Conservation (phyloP, 2,888 invertebrate genomes). For the Caenorhabditis sp. region DNA sequence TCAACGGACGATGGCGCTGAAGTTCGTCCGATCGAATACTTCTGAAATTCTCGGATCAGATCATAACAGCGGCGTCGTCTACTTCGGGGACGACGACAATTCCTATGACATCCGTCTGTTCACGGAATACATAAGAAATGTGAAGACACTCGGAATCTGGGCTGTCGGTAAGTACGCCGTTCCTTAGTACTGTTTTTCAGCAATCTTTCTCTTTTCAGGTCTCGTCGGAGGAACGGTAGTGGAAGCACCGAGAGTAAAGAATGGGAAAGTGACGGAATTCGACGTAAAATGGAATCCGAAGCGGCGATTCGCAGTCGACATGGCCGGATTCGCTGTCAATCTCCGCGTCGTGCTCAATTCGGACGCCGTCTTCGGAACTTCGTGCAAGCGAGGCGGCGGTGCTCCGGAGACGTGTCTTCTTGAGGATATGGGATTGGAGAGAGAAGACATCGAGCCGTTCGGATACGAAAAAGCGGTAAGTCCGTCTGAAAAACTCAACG, state of each 20-base stretch:
- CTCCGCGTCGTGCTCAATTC: slow-evolving; percentile 59
- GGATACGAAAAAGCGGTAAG: slow-evolving; percentile 58
- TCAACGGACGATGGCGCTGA: slow-evolving; percentile 68
- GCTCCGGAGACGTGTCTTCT: slow-evolving; percentile 73
- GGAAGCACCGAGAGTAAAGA: slow-evolving; percentile 65
- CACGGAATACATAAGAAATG: slow-evolving; percentile 61
- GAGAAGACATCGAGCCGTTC: slow-evolving; percentile 70
- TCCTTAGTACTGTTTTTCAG: neutral
- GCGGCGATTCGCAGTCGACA: slow-evolving; percentile 70
- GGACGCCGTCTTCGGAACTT: slow-evolving; percentile 58
- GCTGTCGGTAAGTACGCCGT: slow-evolving; percentile 57
- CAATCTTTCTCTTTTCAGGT: slow-evolving; percentile 32
- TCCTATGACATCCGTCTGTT: slow-evolving; percentile 62
- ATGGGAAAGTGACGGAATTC: slow-evolving; percentile 67
- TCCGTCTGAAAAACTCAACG: no score
- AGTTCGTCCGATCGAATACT: slow-evolving; percentile 59
- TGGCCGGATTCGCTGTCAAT: slow-evolving; percentile 73
- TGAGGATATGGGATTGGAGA: slow-evolving; percentile 63
- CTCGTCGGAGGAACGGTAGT: slow-evolving; percentile 69
- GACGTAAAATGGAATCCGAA: slow-evolving; percentile 67
- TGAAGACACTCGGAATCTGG: slow-evolving; percentile 63
- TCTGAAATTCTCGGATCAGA: slow-evolving; percentile 35
- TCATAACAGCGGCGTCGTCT: slow-evolving; percentile 57
- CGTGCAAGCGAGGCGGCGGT: slow-evolving; percentile 64
- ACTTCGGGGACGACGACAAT: slow-evolving; percentile 68